Percentiles rank a stretch among this genome's conserved stretches.
phyloP scores from a whole-genome alignment of 2,113 vertebrate genomes.

The Leuciscus idus region DNA sequence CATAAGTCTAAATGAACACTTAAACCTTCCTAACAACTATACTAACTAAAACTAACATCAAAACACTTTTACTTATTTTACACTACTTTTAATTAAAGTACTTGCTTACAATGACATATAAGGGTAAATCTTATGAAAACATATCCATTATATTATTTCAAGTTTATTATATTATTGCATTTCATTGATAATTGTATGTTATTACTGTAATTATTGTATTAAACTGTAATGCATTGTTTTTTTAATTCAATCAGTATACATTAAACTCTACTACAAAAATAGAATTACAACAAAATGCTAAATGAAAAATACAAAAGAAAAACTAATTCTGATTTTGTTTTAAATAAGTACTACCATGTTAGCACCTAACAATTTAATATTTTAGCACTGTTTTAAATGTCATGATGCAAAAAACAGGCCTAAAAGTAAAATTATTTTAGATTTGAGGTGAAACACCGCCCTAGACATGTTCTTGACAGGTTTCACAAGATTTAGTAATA shows the following conservation, averaged over 20 bases:
- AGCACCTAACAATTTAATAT: not conserved
- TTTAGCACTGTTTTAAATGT: no score
- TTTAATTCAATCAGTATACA: not conserved
- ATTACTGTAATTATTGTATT: not conserved
- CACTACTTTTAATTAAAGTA: not conserved
- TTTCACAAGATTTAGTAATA: not conserved
- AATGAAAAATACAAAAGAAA: not conserved
- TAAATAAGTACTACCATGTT: not conserved
- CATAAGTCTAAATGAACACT: not conserved
- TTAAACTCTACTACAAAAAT: not conserved
- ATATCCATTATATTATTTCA: not conserved
- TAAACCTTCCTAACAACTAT: not conserved
- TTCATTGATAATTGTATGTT: not conserved
- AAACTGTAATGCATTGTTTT: not conserved
- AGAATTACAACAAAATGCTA: not conserved
- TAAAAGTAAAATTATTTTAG: not conserved
- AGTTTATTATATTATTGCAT: not conserved
- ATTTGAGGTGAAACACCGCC: not conserved
- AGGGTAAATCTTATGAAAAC: not conserved
- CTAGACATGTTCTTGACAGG: not conserved
- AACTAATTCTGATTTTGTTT: not conserved
- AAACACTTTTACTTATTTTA: not conserved
- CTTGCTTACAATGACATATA: not conserved
- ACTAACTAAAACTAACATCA: constrained; percentile 16
- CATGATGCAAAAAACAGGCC: no score